These are phyloP conservation scores for Thymelicus sylvestris DNA, from an alignment of 2,888 invertebrate species.

Conservation along the genomic window DNA sequence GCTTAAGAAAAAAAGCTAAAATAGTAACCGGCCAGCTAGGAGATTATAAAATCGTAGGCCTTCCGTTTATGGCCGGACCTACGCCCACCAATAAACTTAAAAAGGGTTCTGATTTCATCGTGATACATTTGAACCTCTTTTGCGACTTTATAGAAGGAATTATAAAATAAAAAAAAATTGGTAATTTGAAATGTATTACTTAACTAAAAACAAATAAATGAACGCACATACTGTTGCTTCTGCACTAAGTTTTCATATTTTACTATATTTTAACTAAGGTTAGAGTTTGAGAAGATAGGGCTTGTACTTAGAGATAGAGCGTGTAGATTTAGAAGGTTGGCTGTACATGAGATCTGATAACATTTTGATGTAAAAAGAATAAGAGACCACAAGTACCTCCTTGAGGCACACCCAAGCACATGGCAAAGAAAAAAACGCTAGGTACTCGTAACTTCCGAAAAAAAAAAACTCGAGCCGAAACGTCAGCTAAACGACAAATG, in stretches of 20 bases:
- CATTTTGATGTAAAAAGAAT: not conserved
- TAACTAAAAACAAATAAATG: no score
- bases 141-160: not conserved
- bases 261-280: no score
- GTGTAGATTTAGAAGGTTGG: no score
- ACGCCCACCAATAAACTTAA: constrained; percentile 25
- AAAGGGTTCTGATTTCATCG: constrained; percentile 7
- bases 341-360: no score
- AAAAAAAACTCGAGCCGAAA: constrained; percentile 46
- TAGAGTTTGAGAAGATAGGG: no score
- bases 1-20: constrained; percentile 25
- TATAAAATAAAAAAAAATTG: no score
- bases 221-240: no score
- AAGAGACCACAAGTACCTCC: constrained; percentile 9
- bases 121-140: not conserved
- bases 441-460: constrained; percentile 49
- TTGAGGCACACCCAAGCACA: constrained; percentile 13
- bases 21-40: constrained; percentile 27
- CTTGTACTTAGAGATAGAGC: no score
- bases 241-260: no score
- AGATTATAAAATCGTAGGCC: constrained; percentile 36
- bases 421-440: constrained; percentile 36
- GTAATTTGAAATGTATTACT: no score
- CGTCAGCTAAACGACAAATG: constrained; percentile 49
- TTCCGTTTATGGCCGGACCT: constrained; percentile 30